Percentiles rank a stretch among this genome's conserved stretches.
Evolutionary conservation across 1,140 invertebrate species (phyloP).

Genomic region (Phocides pigmalion): DNA sequence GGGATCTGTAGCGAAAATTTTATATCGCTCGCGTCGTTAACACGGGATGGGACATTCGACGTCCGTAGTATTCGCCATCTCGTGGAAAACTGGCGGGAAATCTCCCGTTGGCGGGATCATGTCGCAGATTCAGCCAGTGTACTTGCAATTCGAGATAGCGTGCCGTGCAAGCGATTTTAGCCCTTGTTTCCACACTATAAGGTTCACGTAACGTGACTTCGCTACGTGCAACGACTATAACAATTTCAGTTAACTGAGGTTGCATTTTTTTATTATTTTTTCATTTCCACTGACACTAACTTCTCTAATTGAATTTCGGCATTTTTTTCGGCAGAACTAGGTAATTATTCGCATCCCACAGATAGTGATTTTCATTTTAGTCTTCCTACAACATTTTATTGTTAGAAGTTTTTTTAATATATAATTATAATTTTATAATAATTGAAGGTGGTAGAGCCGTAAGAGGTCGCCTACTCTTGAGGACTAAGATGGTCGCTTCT

Average conservation of each 20-base stretch:
- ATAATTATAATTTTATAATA: no score
- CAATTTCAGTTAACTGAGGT: slow-evolving; percentile 6
- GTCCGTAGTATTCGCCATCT: slow-evolving; percentile 58
- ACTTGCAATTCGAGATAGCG: not conserved
- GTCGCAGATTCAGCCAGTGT: slow-evolving; percentile 4
- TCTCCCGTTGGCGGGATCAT: slow-evolving; percentile 45
- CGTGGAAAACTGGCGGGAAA: slow-evolving; percentile 74
- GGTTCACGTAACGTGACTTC: not conserved
- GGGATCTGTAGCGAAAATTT: not conserved
- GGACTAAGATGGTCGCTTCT: no score
- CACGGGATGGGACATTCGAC: slow-evolving; percentile 33
- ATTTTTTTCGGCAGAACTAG: not conserved
- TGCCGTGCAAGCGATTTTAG: not conserved
- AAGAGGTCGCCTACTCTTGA: no score
- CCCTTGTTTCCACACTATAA: not conserved
- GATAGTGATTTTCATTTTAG: not conserved
- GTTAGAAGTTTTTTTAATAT: no score
- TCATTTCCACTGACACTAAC: not conserved
- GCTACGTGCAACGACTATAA: no score
- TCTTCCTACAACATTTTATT: no score
- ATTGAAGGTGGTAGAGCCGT: no score
- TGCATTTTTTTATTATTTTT: slow-evolving; percentile 4
- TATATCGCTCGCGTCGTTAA: slow-evolving; percentile 7
- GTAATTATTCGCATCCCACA: not conserved
- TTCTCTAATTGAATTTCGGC: slow-evolving; percentile 6